Percentiles rank a stretch among this genome's conserved stretches.
phyloP scores from a whole-genome alignment of 2,888 invertebrate genomes.

The Clitarchus hookeri region DNA sequence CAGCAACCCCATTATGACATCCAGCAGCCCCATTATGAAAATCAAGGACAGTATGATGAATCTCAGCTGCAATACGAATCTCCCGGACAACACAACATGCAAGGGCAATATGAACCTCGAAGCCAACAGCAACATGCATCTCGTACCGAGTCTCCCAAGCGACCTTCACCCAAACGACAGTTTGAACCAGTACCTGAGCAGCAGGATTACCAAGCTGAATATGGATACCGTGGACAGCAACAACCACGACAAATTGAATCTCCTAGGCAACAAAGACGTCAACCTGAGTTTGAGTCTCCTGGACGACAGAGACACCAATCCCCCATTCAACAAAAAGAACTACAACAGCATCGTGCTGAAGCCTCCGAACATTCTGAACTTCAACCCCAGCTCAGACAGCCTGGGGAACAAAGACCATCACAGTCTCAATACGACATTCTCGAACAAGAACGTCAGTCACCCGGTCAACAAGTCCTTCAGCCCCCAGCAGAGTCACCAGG shows the following conservation, averaged over 20 bases:
- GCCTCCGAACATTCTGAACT: slow-evolving; percentile 11
- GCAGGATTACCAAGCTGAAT: slow-evolving; percentile 22
- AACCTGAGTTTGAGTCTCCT: neutral
- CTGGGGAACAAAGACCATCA: neutral
- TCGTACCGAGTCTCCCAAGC: neutral
- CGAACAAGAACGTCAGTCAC: no score
- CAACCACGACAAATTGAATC: neutral
- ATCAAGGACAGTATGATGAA: slow-evolving; percentile 25
- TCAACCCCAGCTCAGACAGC: slow-evolving; percentile 30
- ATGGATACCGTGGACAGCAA: slow-evolving; percentile 4
- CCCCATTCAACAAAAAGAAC: slow-evolving; percentile 6
- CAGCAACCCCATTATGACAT: slow-evolving; percentile 25
- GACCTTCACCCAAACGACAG: slow-evolving; percentile 17
- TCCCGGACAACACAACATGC: neutral
- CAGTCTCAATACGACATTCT: neutral
- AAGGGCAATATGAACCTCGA: slow-evolving; percentile 22
- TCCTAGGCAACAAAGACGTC: neutral
- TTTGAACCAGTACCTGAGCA: slow-evolving; percentile 10
- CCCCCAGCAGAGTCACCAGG: no score
- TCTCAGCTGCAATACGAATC: slow-evolving; percentile 24
- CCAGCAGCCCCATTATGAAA: slow-evolving; percentile 27
- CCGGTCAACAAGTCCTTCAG: no score
- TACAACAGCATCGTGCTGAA: neutral
- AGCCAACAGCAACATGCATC: slow-evolving; percentile 17
- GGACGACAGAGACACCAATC: neutral